Conservation (phyloP, 2,797 vertebrate genomes). For the Thalassophryne amazonica region DNA sequence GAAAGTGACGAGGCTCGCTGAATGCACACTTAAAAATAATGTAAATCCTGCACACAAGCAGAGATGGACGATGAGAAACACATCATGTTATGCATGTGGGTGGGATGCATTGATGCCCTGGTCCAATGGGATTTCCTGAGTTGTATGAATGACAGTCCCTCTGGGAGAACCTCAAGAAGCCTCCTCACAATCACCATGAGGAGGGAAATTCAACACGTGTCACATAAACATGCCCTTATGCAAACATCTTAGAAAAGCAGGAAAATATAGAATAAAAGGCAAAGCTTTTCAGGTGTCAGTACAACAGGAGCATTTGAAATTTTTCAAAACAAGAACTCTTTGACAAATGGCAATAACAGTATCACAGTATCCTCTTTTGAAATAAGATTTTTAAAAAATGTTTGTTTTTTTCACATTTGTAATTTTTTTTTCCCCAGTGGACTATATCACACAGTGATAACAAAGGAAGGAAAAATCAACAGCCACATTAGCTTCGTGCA, state of each 20-base stretch:
- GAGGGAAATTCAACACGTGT: conserved; percentile 37
- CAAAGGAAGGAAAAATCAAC: conserved; percentile 74
- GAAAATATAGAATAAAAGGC: conserved; percentile 39
- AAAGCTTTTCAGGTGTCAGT: conserved; percentile 47
- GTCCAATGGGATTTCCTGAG: conserved; percentile 74
- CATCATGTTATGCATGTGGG: conserved; percentile 18
- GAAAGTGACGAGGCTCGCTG: conserved; percentile 44
- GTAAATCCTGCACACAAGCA: no score
- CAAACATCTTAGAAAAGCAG: conserved; percentile 46
- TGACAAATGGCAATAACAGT: conserved; percentile 54
- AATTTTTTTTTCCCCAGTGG: conserved; percentile 66
- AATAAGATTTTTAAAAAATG: conserved; percentile 44
- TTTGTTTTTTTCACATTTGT: conserved; percentile 66
- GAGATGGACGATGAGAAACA: conserved; percentile 1
- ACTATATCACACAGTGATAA: conserved; percentile 85
- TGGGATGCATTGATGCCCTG: conserved; percentile 32
- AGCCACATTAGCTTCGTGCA: conserved; percentile 80
- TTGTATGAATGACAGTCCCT: conserved; percentile 71
- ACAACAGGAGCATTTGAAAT: conserved; percentile 33
- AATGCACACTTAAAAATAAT: background rate
- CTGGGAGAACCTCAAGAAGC: conserved; percentile 40
- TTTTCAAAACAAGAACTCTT: conserved; percentile 30
- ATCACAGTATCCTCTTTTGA: conserved; percentile 74
- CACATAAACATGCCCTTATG: conserved; percentile 52
- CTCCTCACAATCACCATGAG: conserved; percentile 38